phyloP scores from a whole-genome alignment of 2,888 invertebrate species.

The Zhengitettix transpicula region DNA sequence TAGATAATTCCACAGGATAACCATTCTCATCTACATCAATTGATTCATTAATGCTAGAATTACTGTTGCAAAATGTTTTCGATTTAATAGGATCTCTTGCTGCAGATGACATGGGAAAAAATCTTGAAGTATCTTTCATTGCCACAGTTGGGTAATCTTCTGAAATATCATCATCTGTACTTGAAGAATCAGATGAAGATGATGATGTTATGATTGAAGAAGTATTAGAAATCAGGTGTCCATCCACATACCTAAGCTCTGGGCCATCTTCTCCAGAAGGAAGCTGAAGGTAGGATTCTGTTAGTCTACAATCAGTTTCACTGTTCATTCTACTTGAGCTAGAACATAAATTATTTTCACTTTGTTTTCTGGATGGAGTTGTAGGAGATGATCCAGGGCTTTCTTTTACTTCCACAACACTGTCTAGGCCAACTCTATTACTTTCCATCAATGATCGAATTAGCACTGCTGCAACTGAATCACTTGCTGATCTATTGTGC shows the following conservation, averaged over 20 bases:
- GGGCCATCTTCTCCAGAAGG: background rate
- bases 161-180: slow-evolving; percentile 24
- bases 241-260: slow-evolving; percentile 13
- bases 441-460: slow-evolving; percentile 36
- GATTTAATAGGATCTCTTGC: too few species aligned
- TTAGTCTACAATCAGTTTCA: background rate
- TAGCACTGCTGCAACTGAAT: slow-evolving; percentile 46
- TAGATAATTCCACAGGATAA: too few species aligned
- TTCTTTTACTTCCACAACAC: slow-evolving; percentile 17
- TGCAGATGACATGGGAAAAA: too few species aligned
- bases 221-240: slow-evolving; percentile 16
- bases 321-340: background rate
- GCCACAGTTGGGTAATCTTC: slow-evolving; percentile 20
- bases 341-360: background rate
- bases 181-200: slow-evolving; percentile 15
- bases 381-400: slow-evolving; percentile 17
- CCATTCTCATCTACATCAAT: too few species aligned
- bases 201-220: slow-evolving; percentile 9
- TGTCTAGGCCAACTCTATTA: slow-evolving; percentile 6
- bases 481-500: slow-evolving; percentile 21
- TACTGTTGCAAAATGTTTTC: too few species aligned
- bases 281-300: background rate
- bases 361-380: slow-evolving; percentile 5
- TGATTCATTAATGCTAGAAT: too few species aligned
- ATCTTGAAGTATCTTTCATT: too few species aligned